Evolutionary conservation across 2,113 vertebrate species (phyloP).

Genomic region (Orycteropus afer): DNA sequence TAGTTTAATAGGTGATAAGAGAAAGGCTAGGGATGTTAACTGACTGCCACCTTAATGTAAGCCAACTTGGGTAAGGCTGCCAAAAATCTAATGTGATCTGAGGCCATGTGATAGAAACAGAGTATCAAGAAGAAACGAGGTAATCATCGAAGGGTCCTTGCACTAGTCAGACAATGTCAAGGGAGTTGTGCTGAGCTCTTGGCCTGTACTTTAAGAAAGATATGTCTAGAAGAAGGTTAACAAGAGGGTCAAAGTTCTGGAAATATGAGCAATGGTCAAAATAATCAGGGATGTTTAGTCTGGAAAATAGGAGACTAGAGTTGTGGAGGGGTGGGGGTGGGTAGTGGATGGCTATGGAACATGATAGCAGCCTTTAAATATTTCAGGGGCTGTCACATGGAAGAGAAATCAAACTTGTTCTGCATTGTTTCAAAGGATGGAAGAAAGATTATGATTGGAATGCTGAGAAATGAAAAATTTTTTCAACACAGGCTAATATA

Average conservation of each 20-base stretch:
- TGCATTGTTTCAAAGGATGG: constrained; percentile 31
- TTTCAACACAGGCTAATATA: background rate
- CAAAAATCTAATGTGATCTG: constrained; percentile 61
- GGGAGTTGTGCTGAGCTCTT: constrained; percentile 38
- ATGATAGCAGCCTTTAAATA: background rate
- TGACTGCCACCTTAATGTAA: constrained; percentile 62
- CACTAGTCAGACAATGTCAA: constrained; percentile 18
- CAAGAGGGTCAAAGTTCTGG: constrained; percentile 47
- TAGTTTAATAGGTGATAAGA: constrained; percentile 56
- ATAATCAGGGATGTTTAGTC: constrained; percentile 55
- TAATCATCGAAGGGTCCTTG: constrained; percentile 42
- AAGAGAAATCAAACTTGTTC: background rate
- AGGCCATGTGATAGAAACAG: constrained; percentile 59
- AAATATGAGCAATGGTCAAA: constrained; percentile 56
- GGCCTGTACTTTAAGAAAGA: constrained; percentile 46
- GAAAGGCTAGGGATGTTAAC: constrained; percentile 59
- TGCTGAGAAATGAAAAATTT: background rate
- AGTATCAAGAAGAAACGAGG: constrained; percentile 48
- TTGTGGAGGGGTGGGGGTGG: background rate
- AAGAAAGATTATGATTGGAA: constrained; percentile 28
- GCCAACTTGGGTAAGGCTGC: constrained; percentile 61
- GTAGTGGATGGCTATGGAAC: background rate
- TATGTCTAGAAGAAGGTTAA: constrained; percentile 57
- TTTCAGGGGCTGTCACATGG: constrained; percentile 12
- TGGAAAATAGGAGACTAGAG: constrained; percentile 39